Percentiles rank a stretch among this genome's conserved stretches.
phyloP scores from a whole-genome alignment of 2,797 vertebrate genomes.

The Xenops minutus region DNA sequence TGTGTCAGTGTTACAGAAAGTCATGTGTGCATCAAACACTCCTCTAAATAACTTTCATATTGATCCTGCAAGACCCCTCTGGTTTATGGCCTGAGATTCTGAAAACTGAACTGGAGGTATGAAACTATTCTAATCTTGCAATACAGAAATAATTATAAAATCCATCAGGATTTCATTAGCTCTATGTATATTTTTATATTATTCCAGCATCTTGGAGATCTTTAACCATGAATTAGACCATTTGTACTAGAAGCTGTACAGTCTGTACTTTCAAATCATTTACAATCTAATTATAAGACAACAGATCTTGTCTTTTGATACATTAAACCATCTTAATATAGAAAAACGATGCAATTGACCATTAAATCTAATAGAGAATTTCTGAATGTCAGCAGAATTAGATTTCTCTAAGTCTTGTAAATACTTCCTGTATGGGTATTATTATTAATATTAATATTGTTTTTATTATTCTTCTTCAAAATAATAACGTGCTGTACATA shows the following conservation, averaged over 20 bases:
- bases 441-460: not conserved
- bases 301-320: conserved; percentile 4
- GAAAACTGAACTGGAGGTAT: not conserved
- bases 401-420: not conserved
- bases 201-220: not conserved
- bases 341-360: not conserved
- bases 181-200: conserved; percentile 1
- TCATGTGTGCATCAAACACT: conserved; percentile 57
- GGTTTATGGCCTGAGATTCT: conserved; percentile 33
- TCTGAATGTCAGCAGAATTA: not conserved
- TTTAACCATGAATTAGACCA: conserved; percentile 16
- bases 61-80: conserved; percentile 18
- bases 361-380: not conserved
- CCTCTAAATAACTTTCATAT: conserved; percentile 54
- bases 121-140: not conserved
- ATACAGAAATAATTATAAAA: conserved; percentile 43
- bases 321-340: not conserved
- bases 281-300: conserved; percentile 41
- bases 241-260: conserved; percentile 9
- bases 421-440: not conserved
- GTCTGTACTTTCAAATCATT: not conserved
- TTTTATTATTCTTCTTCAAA: not conserved
- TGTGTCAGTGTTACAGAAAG: conserved; percentile 48
- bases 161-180: conserved; percentile 37
- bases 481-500: not conserved